These are phyloP conservation scores for Hypanus sabinus DNA, from an alignment of 2,113 vertebrate species.

Conservation along the genomic window DNA sequence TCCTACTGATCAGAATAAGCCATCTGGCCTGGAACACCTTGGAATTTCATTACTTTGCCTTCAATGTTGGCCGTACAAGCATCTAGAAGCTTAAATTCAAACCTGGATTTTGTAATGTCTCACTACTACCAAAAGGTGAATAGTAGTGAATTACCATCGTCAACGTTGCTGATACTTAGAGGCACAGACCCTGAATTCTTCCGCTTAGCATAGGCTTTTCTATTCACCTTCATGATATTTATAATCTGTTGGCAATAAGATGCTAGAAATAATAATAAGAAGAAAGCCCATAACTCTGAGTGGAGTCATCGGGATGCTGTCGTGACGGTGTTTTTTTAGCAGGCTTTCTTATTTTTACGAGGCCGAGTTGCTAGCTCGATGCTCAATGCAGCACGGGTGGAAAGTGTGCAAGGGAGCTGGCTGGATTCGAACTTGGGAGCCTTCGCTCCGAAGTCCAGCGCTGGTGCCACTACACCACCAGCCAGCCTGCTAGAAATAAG, in stretches of 20 bases:
- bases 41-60: constrained; percentile 82
- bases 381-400: too few species aligned
- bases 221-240: neutral
- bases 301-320: too few species aligned
- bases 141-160: neutral
- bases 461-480: too few species aligned
- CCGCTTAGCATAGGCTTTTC: too few species aligned
- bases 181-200: neutral
- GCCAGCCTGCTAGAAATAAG: neutral
- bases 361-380: too few species aligned
- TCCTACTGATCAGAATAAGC: constrained; percentile 80
- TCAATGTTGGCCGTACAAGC: constrained; percentile 66
- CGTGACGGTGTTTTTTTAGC: too few species aligned
- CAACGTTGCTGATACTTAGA: neutral
- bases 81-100: constrained; percentile 65
- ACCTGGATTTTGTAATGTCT: constrained; percentile 48
- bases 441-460: too few species aligned
- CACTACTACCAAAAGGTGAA: constrained; percentile 47
- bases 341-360: too few species aligned
- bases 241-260: neutral
- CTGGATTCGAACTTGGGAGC: too few species aligned
- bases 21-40: constrained; percentile 69
- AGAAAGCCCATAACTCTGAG: too few species aligned
- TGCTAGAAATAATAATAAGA: neutral
- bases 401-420: too few species aligned